Percentiles rank a stretch among this genome's conserved stretches.
Evolutionary conservation across 2,113 vertebrate species (phyloP).

Genomic region (Phrynosoma platyrhinos): DNA sequence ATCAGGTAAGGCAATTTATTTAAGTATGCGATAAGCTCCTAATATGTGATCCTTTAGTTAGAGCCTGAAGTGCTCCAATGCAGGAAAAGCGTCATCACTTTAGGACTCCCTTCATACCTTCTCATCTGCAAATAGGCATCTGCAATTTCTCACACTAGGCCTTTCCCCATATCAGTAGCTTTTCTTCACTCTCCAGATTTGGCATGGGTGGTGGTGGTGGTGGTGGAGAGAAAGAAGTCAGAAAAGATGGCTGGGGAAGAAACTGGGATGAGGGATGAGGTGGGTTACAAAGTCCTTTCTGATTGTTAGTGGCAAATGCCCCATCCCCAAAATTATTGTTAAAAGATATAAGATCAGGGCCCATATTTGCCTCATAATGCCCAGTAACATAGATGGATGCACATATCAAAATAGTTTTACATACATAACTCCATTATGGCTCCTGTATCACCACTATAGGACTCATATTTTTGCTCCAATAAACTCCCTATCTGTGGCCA

Average conservation of each 20-base stretch:
- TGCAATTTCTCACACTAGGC: neutral
- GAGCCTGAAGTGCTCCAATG: neutral
- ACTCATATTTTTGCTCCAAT: too few species aligned
- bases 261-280: neutral
- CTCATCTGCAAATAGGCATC: neutral
- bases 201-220: neutral
- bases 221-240: neutral
- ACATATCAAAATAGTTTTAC: too few species aligned
- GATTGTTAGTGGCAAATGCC: neutral
- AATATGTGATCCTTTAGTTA: neutral
- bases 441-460: too few species aligned
- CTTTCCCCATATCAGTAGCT: neutral
- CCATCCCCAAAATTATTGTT: too few species aligned
- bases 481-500: too few species aligned
- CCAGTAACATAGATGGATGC: too few species aligned
- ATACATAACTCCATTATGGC: too few species aligned
- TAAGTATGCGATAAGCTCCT: too few species aligned
- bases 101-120: neutral
- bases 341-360: too few species aligned
- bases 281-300: neutral
- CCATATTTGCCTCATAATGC: too few species aligned
- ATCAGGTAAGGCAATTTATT: too few species aligned
- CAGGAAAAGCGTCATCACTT: neutral
- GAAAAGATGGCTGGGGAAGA: neutral
- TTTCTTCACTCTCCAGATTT: neutral